Base-by-base conservation (phyloP, 1,140 invertebrate species). In the Pseudomyrmex pallidus region DNA sequence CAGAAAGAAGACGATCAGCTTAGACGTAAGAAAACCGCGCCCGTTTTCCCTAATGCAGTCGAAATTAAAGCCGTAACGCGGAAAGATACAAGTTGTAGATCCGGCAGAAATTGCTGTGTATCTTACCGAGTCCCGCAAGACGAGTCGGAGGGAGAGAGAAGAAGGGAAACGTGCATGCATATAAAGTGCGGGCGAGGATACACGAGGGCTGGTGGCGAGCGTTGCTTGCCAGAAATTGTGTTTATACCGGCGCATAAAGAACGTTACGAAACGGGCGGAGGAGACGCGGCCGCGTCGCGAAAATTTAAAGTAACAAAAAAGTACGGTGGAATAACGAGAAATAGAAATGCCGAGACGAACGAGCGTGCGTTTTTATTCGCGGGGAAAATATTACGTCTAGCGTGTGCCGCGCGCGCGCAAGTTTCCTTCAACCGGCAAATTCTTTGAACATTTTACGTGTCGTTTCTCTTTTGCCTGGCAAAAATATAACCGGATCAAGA, bases 191-290 rank as follows among this genome's bases (percentile, higher is more conserved):
- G 35, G 74, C 56, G 72, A 82, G 74, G 87, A 88, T 88, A 70
- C 74, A 70, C 74, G 84, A 61, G 54, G 57, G 85, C 54, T 82
- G 67, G 64, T 57, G 61, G 83, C 59, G 74, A 86, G 80, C 70
- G 77, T 64, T 44, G 70, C 66, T 80, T 86, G 56, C 74, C 74
- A 85, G 84, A 88, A 89, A 89, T 89, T 88, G 87, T 88, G 87
- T 89, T 89, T 89, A 89, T 88, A 88, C 74, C 67, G 56, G 12
- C n/a, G 85, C 82, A 86, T 89, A 86, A 89, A 89, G 87, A 88
- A 86, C 82, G 80, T 67, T 86, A 67, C 84, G 82, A 59, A 85
- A 88, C 80, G 59, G 52, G 68, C 72, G 83, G 56, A 56, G 54
- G 20, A 17, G 44, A 68, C 35, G 59, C 52, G 85, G 87, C 20